Conservation (phyloP, 2,113 vertebrate species). For the Engystomops pustulosus region DNA sequence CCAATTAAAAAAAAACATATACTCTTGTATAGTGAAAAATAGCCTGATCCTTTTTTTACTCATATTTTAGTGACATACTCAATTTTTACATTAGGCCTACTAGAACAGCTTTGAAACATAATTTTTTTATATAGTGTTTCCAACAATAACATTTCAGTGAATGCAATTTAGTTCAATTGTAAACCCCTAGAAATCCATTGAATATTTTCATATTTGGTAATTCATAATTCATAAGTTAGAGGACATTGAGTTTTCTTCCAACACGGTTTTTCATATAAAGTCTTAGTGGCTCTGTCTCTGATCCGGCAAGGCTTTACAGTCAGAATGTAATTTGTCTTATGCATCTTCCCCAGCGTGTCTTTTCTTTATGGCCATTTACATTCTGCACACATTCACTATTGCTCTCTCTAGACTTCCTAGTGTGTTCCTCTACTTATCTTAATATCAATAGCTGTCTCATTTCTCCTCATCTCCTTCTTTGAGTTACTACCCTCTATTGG, state of each 20-base stretch:
- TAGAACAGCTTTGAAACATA: slow-evolving; percentile 1
- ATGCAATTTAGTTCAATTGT: slow-evolving; percentile 20
- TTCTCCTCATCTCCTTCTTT: slow-evolving; percentile 43
- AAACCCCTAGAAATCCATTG: slow-evolving; percentile 35
- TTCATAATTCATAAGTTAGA: slow-evolving; percentile 46
- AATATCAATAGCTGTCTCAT: slow-evolving; percentile 54
- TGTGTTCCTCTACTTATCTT: slow-evolving; percentile 56
- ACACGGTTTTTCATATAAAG: slow-evolving; percentile 30
- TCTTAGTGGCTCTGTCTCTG: slow-evolving; percentile 36
- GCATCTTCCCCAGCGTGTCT: slow-evolving; percentile 46
- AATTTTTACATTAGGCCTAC: background rate
- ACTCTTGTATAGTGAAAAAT: background rate
- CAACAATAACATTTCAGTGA: slow-evolving; percentile 15
- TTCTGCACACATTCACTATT: slow-evolving; percentile 48
- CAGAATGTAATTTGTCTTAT: slow-evolving; percentile 51
- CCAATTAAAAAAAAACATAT: background rate
- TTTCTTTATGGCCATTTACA: slow-evolving; percentile 51
- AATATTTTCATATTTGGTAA: slow-evolving; percentile 19
- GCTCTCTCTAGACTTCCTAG: slow-evolving; percentile 48
- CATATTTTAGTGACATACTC: background rate
- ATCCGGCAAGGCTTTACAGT: slow-evolving; percentile 43
- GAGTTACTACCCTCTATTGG: slow-evolving; percentile 47
- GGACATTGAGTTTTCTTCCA: slow-evolving; percentile 32
- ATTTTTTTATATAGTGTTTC: background rate
- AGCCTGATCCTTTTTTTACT: background rate